phyloP scores from a whole-genome alignment of 2,888 invertebrate species.

The Liposcelis brunnea region DNA sequence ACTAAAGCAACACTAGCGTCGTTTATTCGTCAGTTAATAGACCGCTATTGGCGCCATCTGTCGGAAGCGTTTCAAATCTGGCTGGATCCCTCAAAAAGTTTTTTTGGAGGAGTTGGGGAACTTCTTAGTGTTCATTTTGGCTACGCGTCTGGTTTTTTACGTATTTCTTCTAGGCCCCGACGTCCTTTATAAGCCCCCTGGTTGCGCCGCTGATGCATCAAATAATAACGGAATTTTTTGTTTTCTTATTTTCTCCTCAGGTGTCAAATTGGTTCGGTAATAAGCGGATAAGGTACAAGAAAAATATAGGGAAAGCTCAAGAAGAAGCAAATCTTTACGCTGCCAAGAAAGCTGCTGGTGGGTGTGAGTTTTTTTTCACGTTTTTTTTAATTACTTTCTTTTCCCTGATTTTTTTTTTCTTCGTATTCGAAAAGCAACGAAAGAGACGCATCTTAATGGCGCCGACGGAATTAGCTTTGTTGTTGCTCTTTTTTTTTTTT shows the following conservation, averaged over 20 bases:
- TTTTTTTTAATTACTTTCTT: not conserved
- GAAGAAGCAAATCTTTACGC: conserved; percentile 98
- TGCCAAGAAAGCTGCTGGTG: conserved; percentile 87
- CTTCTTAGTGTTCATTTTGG: too few relatives aligned
- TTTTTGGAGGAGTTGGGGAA: too few relatives aligned
- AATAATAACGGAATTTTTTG: too few relatives aligned
- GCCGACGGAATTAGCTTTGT: conserved; percentile 8
- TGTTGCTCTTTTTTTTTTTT: not conserved
- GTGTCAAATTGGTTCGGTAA: conserved; percentile 99
- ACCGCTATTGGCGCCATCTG: too few relatives aligned
- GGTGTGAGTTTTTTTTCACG: conserved; percentile 1
- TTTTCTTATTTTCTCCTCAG: conserved; percentile 31
- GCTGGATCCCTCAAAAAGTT: too few relatives aligned
- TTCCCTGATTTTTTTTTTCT: not conserved
- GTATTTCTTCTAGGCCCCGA: too few relatives aligned
- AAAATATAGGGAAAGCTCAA: conserved; percentile 98
- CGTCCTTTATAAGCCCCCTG: too few relatives aligned
- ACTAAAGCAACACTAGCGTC: too few relatives aligned
- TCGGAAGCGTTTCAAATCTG: too few relatives aligned
- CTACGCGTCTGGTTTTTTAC: too few relatives aligned
- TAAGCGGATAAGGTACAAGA: conserved; percentile 99
- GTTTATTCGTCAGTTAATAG: too few relatives aligned
- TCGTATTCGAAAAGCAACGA: not conserved
- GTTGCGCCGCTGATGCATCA: too few relatives aligned
- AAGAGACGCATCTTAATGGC: conserved; percentile 11